Evolutionary conservation across 35 echinoderm and acorn worm species (phyloP), one percentile per base, ranked within the genome.

Genomic region (Apostichopus parvimensis): DNA sequence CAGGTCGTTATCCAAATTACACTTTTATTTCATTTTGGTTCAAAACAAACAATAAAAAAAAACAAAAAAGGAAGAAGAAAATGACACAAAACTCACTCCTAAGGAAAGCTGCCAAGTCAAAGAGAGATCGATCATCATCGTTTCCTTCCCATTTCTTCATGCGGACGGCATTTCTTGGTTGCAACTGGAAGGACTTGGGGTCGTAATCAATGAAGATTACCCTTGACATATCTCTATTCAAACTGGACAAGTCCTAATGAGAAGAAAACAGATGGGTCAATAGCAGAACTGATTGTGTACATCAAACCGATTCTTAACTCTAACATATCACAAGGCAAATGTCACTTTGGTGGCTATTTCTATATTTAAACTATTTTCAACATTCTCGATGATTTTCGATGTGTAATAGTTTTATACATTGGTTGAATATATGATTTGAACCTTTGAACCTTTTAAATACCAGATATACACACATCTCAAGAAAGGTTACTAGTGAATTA

Each of bases 101-200:
- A 53, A 98, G 94, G 73, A 98, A 95, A 25, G 85, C 93, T 66
- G 97, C 94, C 23, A 98, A 70, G 64, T 98, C 94, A 91, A 98
- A 94, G 8, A 98, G 92, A 0, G 91, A 77, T 52, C 97, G 84
- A 57, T 98, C 97, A 57, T 94, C 91, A 73, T 98, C 97, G 87
- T 93, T 94, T 9, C 97, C 97, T 54, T 96, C 94, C 97, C 97
- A 98, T 91, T 95, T 95, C 91, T 98, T 98, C 17, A 98, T 62
- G 15, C 91, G 92, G 23, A 98, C 65, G 4, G 90, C 94, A 94
- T 98, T 98, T 23, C 68, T 88, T 25, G 97, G 97, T 57, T 98
- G 97, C 4, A 98, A 87, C 73, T 91, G 87, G 87, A 90, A 98
- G 17, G 97, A 95, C 45, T 95, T 96, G 9, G 62, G 17, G 80